These are phyloP conservation scores for Meteorus cinctellus DNA, from an alignment of 2,888 invertebrate species.

Conservation along the genomic window DNA sequence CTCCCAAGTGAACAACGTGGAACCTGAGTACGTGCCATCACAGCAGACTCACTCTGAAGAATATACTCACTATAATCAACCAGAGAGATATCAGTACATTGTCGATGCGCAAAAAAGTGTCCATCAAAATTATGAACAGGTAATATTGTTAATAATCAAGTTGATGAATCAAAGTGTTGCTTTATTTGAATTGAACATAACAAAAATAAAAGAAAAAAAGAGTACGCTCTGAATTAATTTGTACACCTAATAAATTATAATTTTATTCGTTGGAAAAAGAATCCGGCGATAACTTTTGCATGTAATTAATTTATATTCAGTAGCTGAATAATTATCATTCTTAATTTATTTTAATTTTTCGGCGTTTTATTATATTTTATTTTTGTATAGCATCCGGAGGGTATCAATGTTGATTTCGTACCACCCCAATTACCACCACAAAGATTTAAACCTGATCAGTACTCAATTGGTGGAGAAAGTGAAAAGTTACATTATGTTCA, in stretches of 20 bases:
- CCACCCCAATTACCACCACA: constrained; percentile 62
- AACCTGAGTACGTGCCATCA: constrained; percentile 56
- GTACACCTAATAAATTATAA: no score
- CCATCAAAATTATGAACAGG: constrained; percentile 55
- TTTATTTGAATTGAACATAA: not conserved
- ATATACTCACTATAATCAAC: constrained; percentile 49
- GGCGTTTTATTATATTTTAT: constrained; percentile 19
- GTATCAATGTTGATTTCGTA: constrained; percentile 54
- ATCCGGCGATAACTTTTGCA: not conserved
- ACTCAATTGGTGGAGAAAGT: constrained; percentile 54
- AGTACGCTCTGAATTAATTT: not conserved
- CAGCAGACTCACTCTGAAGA: constrained; percentile 58
- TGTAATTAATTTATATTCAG: not conserved
- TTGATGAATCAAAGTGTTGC: not conserved
- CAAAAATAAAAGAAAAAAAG: not conserved
- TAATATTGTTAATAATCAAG: constrained; percentile 4
- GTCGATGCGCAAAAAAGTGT: constrained; percentile 59
- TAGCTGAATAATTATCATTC: not conserved
- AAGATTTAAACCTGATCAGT: constrained; percentile 58
- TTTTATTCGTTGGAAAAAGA: not conserved
- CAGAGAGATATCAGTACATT: constrained; percentile 44
- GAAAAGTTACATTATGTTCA: constrained; percentile 57
- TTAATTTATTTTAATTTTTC: not conserved
- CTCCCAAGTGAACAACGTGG: constrained; percentile 55
- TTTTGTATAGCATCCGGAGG: constrained; percentile 53